Evolutionary conservation across 2,797 vertebrate genomes (phyloP), one percentile per base, ranked within the genome.

Genomic region (Sphenodon punctatus): DNA sequence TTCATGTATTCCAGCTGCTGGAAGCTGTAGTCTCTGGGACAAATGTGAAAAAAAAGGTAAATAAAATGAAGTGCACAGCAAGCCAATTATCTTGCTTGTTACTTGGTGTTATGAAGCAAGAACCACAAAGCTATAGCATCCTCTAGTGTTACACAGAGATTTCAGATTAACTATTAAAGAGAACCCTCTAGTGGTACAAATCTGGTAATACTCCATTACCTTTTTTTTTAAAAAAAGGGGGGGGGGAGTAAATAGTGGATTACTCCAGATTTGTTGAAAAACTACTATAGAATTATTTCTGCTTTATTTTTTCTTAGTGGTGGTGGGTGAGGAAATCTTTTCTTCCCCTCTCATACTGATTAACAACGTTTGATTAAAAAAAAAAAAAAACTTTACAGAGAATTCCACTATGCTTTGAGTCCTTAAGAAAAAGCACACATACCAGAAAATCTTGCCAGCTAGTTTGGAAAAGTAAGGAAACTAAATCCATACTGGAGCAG

Each of bases 111-210:
- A 12, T 16, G 36, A 71, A 74, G 66, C 8, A 49, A 70, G 4
- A 25, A 65, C 20, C 15, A 27, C 39, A 38, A 36, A 53, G 6
- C 39, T n/a, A 59, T 19, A 1, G 2, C 19, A 22, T 0, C 27
- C 27, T 39, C 3, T 38, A 83, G 55, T 8, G 11, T 23, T 38
- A 19, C 13, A 65, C 45, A 1, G 4, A 58, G 4, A 51, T 2
- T 23, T 64, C 27, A 1, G 67, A 45, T 0, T 23, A 80, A 69
- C 39, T 48, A n/a, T 30, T 76, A 86, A 58, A 14, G 58, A 72
- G 84, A 76, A 69, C 89, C 89, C 84, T 87, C 90, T 91, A 81
- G 86, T 73, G 90, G 90, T 72, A 3, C 1, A 42, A 56, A 9
- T 39, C 16, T 38, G 86, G 72, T 78, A 89, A 71, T 3, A 27